Percentiles rank a stretch among this genome's conserved stretches.
phyloP scores from a whole-genome alignment of 2,797 vertebrate species.

The Galago senegalensis region DNA sequence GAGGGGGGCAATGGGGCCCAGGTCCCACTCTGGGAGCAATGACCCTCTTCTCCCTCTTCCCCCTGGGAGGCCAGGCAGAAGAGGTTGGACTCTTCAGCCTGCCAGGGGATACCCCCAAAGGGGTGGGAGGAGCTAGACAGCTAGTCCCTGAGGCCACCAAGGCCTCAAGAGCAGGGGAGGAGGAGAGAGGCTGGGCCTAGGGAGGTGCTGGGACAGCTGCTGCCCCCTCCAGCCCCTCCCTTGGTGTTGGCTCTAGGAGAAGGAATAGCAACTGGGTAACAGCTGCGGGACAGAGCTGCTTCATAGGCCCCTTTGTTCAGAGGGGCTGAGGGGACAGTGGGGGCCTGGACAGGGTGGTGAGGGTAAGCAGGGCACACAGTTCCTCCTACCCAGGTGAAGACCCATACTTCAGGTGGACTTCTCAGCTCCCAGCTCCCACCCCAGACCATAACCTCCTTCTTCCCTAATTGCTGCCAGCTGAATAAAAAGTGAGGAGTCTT shows the following conservation, averaged over 20 bases:
- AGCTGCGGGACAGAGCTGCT: slow-evolving; percentile 72
- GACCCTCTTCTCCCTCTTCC: slow-evolving; percentile 60
- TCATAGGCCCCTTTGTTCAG: slow-evolving; percentile 75
- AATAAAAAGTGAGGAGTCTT: neutral
- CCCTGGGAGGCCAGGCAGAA: neutral
- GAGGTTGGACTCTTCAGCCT: neutral
- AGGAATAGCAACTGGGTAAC: slow-evolving; percentile 79
- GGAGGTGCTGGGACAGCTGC: slow-evolving; percentile 79
- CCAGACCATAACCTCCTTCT: neutral
- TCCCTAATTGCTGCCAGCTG: neutral
- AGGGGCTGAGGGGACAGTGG: slow-evolving; percentile 46
- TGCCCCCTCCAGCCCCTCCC: slow-evolving; percentile 75
- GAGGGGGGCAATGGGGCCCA: neutral
- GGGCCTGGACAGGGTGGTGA: neutral
- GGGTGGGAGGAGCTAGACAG: slow-evolving; percentile 32
- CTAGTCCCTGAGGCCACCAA: slow-evolving; percentile 30
- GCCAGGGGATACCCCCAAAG: slow-evolving; percentile 55
- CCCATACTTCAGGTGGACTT: neutral
- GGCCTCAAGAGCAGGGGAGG: slow-evolving; percentile 43
- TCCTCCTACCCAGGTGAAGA: neutral
- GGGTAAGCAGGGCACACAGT: neutral
- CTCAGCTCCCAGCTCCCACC: neutral
- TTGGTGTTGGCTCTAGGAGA: slow-evolving; percentile 71
- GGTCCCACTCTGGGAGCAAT: slow-evolving; percentile 8
- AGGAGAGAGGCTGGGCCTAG: slow-evolving; percentile 23